phyloP scores from a whole-genome alignment of 2,888 invertebrate species.

The Cantharis rustica region DNA sequence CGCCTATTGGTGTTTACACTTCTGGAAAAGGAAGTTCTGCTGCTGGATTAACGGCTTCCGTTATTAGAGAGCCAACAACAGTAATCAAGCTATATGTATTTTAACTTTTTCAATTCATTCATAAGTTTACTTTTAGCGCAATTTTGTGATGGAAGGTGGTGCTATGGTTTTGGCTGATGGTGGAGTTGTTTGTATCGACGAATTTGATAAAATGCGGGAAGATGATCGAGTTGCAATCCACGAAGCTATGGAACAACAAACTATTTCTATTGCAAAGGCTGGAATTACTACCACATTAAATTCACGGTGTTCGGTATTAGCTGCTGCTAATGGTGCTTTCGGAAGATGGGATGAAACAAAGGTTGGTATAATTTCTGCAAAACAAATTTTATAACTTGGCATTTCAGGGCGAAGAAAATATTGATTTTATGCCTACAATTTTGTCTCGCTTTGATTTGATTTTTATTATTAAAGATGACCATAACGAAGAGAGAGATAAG shows the following conservation, averaged over 20 bases:
- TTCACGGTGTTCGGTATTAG: constrained; percentile 97
- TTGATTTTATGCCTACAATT: constrained; percentile 99
- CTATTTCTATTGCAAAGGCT: constrained; percentile 99
- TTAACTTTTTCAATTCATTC: neutral
- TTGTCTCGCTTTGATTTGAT: constrained; percentile 99
- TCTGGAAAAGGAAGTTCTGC: constrained; percentile 99
- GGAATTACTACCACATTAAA: constrained; percentile 99
- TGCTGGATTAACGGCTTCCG: constrained; percentile 97
- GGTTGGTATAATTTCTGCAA: constrained; percentile 34
- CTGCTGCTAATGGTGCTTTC: constrained; percentile 98
- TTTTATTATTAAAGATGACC: constrained; percentile 98
- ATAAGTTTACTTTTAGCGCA: constrained; percentile 65
- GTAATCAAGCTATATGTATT: constrained; percentile 62
- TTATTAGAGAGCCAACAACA: constrained; percentile 89
- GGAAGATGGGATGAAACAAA: constrained; percentile 99
- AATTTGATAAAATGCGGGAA: constrained; percentile 99
- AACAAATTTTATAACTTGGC: constrained; percentile 1
- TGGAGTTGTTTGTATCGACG: constrained; percentile 99
- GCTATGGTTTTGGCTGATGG: constrained; percentile 99
- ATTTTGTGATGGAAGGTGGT: constrained; percentile 98
- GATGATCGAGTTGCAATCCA: constrained; percentile 99
- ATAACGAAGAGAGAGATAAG: constrained; percentile 85
- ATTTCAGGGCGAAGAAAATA: constrained; percentile 86
- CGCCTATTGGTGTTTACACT: constrained; percentile 95
- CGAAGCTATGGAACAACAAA: constrained; percentile 99